A percentile compares a stretch with the other conserved stretches of the same genome.
Evolutionary conservation across 2,888 invertebrate genomes (phyloP).

Genomic region (Macroteleia sp.): DNA sequence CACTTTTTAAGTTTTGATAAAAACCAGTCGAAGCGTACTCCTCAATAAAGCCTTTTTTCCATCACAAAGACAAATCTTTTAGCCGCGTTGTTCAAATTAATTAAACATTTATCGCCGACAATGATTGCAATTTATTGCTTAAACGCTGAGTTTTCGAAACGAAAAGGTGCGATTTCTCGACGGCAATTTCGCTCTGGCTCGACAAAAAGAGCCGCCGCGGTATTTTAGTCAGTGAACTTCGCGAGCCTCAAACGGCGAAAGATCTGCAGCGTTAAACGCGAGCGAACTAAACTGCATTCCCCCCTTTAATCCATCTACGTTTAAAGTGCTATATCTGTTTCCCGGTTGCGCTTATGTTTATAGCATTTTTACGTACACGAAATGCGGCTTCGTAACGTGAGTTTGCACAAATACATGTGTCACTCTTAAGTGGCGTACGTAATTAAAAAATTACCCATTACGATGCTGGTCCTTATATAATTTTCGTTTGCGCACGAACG

Average conservation of each 20-base stretch:
- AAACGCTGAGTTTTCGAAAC: no score
- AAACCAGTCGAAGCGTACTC: no score
- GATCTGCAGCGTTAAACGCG: constrained; percentile 60
- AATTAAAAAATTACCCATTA: constrained; percentile 41
- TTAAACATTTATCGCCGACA: neutral
- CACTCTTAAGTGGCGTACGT: constrained; percentile 26
- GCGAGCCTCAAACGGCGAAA: constrained; percentile 52
- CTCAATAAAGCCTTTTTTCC: neutral
- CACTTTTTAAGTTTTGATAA: constrained; percentile 34
- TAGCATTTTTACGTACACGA: constrained; percentile 47
- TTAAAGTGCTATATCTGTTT: constrained; percentile 65
- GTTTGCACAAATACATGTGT: constrained; percentile 18
- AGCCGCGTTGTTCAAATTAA: neutral
- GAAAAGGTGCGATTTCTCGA: no score
- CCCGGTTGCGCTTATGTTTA: constrained; percentile 67
- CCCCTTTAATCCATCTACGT: constrained; percentile 70
- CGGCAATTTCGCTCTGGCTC: no score
- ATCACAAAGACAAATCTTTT: neutral
- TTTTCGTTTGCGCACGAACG: neutral
- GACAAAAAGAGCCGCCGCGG: constrained; percentile 10
- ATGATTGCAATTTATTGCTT: no score
- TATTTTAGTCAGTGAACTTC: constrained; percentile 39
- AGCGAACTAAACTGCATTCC: constrained; percentile 73
- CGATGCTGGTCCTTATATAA: constrained; percentile 24
- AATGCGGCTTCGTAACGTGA: constrained; percentile 15